Evolutionary conservation across 2,797 vertebrate genomes (phyloP).

Genomic region (Acanthiza pusilla): DNA sequence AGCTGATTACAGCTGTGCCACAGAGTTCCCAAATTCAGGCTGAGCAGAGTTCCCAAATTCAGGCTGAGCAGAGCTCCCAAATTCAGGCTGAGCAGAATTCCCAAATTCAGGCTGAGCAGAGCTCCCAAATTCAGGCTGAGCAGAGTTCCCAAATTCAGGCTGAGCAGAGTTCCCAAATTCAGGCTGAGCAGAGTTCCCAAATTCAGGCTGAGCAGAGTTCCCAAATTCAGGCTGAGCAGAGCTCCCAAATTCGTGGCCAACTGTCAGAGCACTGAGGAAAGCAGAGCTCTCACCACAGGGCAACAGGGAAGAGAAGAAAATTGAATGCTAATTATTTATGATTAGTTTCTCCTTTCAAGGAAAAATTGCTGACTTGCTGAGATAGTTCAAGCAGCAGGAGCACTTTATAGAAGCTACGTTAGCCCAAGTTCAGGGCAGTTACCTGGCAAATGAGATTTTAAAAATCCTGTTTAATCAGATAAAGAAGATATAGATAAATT

Average conservation of each 20-base stretch:
- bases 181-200: neutral
- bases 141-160: constrained; percentile 14
- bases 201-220: neutral
- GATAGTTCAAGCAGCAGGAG: neutral
- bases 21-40: neutral
- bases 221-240: neutral
- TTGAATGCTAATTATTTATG: neutral
- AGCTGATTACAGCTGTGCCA: too few species aligned
- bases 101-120: too few species aligned
- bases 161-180: too few species aligned
- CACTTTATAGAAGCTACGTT: neutral
- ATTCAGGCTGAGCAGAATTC: neutral
- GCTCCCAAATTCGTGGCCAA: constrained; percentile 6
- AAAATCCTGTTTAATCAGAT: neutral
- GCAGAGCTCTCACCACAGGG: constrained; percentile 22
- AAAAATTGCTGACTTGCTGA: neutral
- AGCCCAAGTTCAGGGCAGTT: neutral
- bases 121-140: neutral
- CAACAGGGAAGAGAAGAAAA: neutral
- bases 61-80: too few species aligned
- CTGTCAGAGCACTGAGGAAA: constrained; percentile 32
- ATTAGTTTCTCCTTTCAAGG: neutral
- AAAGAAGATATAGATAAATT: neutral
- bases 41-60: neutral
- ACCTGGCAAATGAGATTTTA: neutral